Percentiles rank a stretch among this genome's conserved stretches.
Evolutionary conservation across 1,140 invertebrate genomes (phyloP).

Genomic region (Diabrotica undecimpunctata): DNA sequence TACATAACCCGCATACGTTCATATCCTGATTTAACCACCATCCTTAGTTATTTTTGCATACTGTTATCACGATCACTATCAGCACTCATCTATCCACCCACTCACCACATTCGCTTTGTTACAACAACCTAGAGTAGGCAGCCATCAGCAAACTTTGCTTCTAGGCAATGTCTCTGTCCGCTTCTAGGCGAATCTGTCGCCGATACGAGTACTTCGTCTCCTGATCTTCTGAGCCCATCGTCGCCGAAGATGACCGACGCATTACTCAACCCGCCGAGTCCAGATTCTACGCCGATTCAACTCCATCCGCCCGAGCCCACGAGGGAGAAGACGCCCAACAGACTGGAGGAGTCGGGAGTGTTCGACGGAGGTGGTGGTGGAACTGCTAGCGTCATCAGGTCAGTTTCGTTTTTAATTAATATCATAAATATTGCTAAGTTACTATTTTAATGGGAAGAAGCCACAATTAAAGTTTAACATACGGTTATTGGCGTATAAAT

Average conservation of each 20-base stretch:
- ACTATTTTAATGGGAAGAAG: too few species aligned
- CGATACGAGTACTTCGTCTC: slow-evolving; percentile 84
- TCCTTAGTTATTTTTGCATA: too few species aligned
- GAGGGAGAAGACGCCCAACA: slow-evolving; percentile 37
- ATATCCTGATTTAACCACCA: too few species aligned
- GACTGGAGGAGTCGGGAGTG: slow-evolving; percentile 40
- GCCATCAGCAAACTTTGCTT: slow-evolving; percentile 43
- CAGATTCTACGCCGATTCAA: slow-evolving; percentile 40
- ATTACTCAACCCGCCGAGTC: slow-evolving; percentile 46
- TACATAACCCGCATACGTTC: too few species aligned
- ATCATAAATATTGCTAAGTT: neutral
- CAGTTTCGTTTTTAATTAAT: neutral
- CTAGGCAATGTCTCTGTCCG: slow-evolving; percentile 46
- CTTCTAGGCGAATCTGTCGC: slow-evolving; percentile 79
- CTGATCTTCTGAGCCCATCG: slow-evolving; percentile 72
- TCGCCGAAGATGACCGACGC: slow-evolving; percentile 64
- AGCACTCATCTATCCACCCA: neutral
- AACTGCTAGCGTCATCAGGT: slow-evolving; percentile 40
- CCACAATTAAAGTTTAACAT: too few species aligned
- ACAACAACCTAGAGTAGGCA: slow-evolving; percentile 39
- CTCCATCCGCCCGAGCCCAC: slow-evolving; percentile 34
- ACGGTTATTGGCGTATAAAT: neutral
- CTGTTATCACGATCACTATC: too few species aligned
- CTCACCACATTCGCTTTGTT: neutral
- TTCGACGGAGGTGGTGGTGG: slow-evolving; percentile 41